Conservation (phyloP, 2,113 vertebrate genomes). For the Thamnaconus septentrionalis region DNA sequence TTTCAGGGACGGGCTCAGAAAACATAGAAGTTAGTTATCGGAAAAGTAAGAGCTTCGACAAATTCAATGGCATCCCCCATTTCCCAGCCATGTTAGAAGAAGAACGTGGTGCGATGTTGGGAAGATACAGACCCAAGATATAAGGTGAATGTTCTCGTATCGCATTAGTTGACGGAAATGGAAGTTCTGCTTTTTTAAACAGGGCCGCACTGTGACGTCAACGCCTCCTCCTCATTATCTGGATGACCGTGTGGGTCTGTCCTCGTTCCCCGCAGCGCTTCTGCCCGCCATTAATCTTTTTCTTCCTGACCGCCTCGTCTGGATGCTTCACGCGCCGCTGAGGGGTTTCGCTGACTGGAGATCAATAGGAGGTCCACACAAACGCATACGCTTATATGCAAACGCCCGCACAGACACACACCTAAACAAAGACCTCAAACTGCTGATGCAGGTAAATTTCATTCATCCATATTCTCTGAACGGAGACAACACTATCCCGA, state of each 20-base stretch:
- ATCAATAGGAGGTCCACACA: constrained; percentile 56
- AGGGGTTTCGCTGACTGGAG: constrained; percentile 45
- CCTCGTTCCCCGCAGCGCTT: constrained; percentile 26
- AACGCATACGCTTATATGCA: constrained; percentile 28
- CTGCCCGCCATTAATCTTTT: constrained; percentile 42
- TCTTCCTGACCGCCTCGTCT: constrained; percentile 41
- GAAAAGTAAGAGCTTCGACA: too few species aligned
- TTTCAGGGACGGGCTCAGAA: too few species aligned
- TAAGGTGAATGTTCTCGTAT: too few species aligned
- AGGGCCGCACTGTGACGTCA: too few species aligned
- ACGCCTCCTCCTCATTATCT: background rate
- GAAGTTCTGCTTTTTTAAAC: too few species aligned
- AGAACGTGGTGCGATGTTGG: too few species aligned
- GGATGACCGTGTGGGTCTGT: constrained; percentile 16
- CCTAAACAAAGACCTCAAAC: constrained; percentile 27
- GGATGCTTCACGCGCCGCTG: constrained; percentile 40
- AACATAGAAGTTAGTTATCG: too few species aligned
- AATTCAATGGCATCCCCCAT: too few species aligned
- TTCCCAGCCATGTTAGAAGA: too few species aligned
- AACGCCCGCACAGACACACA: constrained; percentile 14
- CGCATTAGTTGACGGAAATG: too few species aligned
- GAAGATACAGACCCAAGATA: too few species aligned
- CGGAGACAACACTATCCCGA: constrained; percentile 46
- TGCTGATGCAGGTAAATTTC: constrained; percentile 65
- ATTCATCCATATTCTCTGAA: constrained; percentile 66